phyloP scores from a whole-genome alignment of 2,797 vertebrate genomes.

The Sternotherus odoratus region DNA sequence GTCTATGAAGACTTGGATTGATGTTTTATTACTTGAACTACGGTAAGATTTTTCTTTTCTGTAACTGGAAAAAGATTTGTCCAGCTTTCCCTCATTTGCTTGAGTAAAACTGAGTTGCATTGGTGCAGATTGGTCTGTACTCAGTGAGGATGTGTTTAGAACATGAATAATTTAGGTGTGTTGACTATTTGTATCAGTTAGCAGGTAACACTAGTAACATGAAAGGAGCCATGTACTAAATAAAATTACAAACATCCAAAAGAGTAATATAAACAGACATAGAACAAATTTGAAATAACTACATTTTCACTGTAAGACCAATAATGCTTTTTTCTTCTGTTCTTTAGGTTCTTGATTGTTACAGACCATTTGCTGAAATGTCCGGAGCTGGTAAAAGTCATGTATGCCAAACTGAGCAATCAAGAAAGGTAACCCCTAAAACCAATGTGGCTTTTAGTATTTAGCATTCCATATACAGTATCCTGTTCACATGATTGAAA shows the following conservation, averaged over 20 bases:
- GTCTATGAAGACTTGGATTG: not conserved
- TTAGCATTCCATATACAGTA: conserved; percentile 74
- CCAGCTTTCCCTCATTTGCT: not conserved
- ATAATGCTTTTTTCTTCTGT: conserved; percentile 22
- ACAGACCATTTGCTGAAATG: conserved; percentile 93
- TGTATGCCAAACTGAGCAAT: conserved; percentile 90
- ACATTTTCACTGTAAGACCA: conserved; percentile 3
- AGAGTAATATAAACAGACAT: not conserved
- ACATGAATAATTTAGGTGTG: not conserved
- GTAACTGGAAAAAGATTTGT: not conserved
- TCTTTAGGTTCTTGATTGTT: conserved; percentile 90
- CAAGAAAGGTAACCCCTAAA: conserved; percentile 89
- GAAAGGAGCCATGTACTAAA: rapidly evolving
- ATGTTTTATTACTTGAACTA: conserved; percentile 1
- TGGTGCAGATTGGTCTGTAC: not conserved
- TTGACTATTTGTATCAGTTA: not conserved
- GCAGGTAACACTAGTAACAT: not conserved
- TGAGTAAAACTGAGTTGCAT: not conserved
- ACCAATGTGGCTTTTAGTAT: conserved; percentile 71
- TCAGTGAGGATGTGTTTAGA: not conserved
- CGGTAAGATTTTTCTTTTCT: conserved; percentile 10
- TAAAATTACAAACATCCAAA: not conserved
- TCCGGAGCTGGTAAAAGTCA: conserved; percentile 86
- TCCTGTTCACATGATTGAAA: conserved; percentile 74
- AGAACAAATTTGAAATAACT: not conserved